A percentile compares a stretch with the other conserved stretches of the same genome.
phyloP scores from a whole-genome alignment of 2,888 invertebrate genomes.

The Himalopsyche tibetana region DNA sequence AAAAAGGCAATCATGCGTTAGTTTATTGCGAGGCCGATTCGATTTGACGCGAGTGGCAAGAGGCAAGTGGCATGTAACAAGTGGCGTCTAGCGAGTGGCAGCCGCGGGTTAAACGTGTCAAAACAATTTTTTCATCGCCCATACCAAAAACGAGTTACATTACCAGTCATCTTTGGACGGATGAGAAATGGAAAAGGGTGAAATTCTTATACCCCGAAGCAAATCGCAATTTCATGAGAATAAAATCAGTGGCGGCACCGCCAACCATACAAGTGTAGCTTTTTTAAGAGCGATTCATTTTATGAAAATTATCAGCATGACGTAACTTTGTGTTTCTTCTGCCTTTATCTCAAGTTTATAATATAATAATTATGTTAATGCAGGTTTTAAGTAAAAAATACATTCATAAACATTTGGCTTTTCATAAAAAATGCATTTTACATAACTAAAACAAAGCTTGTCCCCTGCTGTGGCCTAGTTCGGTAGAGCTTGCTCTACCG shows the following conservation, averaged over 20 bases:
- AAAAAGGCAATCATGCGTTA: slow-evolving; percentile 50
- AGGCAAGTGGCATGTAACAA: slow-evolving; percentile 29
- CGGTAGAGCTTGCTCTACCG: no score
- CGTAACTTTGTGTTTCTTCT: no score
- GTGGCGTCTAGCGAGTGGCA: slow-evolving; percentile 46
- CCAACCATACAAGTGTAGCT: no score
- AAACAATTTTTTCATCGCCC: slow-evolving; percentile 6
- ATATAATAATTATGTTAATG: no score
- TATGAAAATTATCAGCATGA: no score
- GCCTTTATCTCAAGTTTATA: no score
- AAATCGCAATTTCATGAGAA: background rate
- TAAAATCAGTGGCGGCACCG: background rate
- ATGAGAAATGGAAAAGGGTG: slow-evolving; percentile 35
- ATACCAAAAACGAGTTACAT: slow-evolving; percentile 22
- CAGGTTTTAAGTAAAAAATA: no score
- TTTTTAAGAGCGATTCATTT: no score
- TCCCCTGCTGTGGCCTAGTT: no score
- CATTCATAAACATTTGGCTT: no score
- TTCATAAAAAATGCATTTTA: no score
- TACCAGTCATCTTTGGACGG: slow-evolving; percentile 37
- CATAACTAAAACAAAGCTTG: no score
- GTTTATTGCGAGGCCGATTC: slow-evolving; percentile 51
- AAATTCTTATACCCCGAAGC: slow-evolving; percentile 22
- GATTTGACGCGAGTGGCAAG: slow-evolving; percentile 51
- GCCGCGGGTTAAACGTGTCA: slow-evolving; percentile 40